A percentile compares a stretch with the other conserved stretches of the same genome.
phyloP scores from a whole-genome alignment of 2,113 vertebrate species.

The Hypocryptadius cinnamomeus region DNA sequence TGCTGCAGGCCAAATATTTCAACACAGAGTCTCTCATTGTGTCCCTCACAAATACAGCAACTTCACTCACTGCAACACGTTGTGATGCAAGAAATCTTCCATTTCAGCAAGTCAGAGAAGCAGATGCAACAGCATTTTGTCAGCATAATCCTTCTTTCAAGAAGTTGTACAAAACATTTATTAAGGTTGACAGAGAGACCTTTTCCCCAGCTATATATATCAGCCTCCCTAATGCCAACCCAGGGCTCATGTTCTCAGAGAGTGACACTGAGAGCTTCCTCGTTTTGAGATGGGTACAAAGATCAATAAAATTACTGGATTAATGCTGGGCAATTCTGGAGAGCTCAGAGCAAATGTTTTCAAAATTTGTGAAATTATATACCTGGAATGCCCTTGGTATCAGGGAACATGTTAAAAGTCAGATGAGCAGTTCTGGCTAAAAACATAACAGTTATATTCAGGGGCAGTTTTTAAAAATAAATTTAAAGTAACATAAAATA shows the following conservation, averaged over 20 bases:
- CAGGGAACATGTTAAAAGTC: background rate
- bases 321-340: background rate
- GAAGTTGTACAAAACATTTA: background rate
- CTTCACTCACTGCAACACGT: background rate
- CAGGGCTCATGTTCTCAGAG: background rate
- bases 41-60: background rate
- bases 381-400: background rate
- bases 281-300: background rate
- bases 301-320: background rate
- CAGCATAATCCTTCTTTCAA: background rate
- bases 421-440: background rate
- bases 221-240: background rate
- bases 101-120: background rate
- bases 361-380: background rate
- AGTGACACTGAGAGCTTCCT: background rate
- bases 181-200: slow-evolving; percentile 20
- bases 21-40: background rate
- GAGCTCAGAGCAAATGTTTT: background rate
- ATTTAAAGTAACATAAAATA: background rate
- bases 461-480: background rate
- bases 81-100: background rate
- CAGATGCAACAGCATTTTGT: background rate
- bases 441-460: background rate
- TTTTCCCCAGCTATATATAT: slow-evolving; percentile 23
- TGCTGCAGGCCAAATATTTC: background rate